phyloP scores from a whole-genome alignment of 2,797 vertebrate genomes.

The Poecilia gillii region DNA sequence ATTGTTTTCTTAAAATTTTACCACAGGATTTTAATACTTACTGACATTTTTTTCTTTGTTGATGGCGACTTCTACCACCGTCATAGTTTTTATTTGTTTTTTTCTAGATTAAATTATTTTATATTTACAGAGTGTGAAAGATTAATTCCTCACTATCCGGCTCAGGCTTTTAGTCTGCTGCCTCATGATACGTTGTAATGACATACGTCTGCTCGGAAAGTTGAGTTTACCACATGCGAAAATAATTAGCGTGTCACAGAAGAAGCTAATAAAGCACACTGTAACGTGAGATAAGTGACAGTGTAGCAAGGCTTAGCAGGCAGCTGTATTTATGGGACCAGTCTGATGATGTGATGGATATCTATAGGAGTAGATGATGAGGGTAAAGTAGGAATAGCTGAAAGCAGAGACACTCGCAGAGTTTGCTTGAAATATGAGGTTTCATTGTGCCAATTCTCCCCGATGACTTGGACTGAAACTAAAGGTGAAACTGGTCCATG shows the following conservation, averaged over 20 bases:
- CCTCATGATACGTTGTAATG: neutral
- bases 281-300: conserved; percentile 50
- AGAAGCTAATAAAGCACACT: conserved; percentile 49
- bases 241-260: conserved; percentile 55
- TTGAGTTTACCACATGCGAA: conserved; percentile 28
- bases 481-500: neutral
- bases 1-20: neutral
- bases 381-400: neutral
- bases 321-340: conserved; percentile 59
- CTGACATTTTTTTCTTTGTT: neutral
- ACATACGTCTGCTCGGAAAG: neutral
- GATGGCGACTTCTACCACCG: neutral
- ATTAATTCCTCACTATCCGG: neutral
- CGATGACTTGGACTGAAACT: neutral
- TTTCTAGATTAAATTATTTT: neutral
- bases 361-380: conserved; percentile 12
- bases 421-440: neutral
- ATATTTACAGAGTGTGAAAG: neutral
- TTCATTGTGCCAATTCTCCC: neutral
- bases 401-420: neutral
- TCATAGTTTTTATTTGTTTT: neutral
- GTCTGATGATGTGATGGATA: conserved; percentile 52
- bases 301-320: conserved; percentile 45
- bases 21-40: neutral
- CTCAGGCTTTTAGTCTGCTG: conserved; percentile 1